Conservation (phyloP, 2,113 vertebrate species). For the Microcebus lehilahytsara region DNA sequence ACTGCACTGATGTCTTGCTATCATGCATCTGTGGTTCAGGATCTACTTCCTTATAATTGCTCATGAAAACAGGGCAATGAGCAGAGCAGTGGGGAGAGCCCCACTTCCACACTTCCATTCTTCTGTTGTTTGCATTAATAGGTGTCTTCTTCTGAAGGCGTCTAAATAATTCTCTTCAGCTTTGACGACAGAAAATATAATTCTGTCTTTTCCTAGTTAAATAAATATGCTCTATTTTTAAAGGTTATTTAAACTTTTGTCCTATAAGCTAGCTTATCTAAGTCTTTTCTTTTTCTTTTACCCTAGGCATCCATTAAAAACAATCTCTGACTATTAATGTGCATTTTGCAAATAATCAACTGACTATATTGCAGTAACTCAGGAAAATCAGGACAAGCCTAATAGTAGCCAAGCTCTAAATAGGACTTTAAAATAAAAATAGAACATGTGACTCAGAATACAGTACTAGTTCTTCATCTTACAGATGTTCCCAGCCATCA, state of each 20-base stretch:
- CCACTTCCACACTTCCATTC: not conserved
- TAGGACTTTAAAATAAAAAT: slow-evolving; percentile 68
- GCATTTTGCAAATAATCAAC: slow-evolving; percentile 58
- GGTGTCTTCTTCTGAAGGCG: not conserved
- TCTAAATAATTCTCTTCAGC: not conserved
- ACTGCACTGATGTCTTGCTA: slow-evolving; percentile 5
- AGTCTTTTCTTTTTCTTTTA: not conserved
- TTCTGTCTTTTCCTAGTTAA: not conserved
- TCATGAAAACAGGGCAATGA: slow-evolving; percentile 2
- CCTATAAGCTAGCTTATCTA: not conserved
- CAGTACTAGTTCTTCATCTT: slow-evolving; percentile 60
- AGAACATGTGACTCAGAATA: slow-evolving; percentile 68
- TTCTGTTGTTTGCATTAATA: slow-evolving; percentile 28
- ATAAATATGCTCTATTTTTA: not conserved
- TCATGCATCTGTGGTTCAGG: slow-evolving; percentile 35
- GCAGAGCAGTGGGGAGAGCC: not conserved
- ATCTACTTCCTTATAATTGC: slow-evolving; percentile 33
- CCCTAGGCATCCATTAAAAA: not conserved
- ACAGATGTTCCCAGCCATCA: slow-evolving; percentile 50
- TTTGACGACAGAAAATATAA: slow-evolving; percentile 4
- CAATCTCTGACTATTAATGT: not conserved
- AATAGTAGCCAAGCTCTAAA: slow-evolving; percentile 61
- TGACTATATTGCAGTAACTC: slow-evolving; percentile 38
- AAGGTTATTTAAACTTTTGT: not conserved
- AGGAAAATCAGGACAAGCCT: slow-evolving; percentile 66